A percentile compares a stretch with the other conserved stretches of the same genome.
phyloP scores from a whole-genome alignment of 2,797 vertebrate species.

The Kryptopterus vitreolus region DNA sequence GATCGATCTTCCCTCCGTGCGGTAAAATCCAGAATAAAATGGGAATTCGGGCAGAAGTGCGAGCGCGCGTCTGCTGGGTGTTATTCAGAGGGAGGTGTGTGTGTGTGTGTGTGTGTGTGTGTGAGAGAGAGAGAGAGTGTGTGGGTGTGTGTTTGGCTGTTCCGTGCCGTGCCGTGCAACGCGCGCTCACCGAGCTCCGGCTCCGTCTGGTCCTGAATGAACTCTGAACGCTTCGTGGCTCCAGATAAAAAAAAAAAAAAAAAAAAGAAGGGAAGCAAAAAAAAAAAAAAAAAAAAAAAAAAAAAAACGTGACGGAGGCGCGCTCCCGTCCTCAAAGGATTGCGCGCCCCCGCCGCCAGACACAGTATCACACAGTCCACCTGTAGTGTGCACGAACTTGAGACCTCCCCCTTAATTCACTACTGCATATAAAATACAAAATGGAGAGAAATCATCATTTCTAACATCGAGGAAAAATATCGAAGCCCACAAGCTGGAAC shows the following conservation, averaged over 20 bases:
- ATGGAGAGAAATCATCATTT: too few relatives aligned
- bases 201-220: conserved; percentile 40
- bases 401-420: background rate
- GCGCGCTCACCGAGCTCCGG: conserved; percentile 8
- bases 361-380: background rate
- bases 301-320: conserved; percentile 20
- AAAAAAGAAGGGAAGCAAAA: conserved; percentile 41
- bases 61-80: background rate
- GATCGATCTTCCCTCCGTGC: background rate
- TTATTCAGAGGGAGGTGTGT: background rate
- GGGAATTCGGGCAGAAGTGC: background rate
- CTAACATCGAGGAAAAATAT: background rate
- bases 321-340: conserved; percentile 34
- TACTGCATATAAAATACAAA: too few relatives aligned
- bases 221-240: conserved; percentile 43
- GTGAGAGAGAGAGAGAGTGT: too few relatives aligned
- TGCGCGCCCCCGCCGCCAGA: conserved; percentile 19
- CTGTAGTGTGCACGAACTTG: background rate
- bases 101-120: too few relatives aligned
- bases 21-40: background rate
- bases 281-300: conserved; percentile 42
- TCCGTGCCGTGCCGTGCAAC: background rate
- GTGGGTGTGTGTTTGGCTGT: too few relatives aligned
- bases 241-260: conserved; percentile 42
- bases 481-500: too few relatives aligned